Conservation (phyloP, 2,113 vertebrate species). For the Lophius piscatorius region DNA sequence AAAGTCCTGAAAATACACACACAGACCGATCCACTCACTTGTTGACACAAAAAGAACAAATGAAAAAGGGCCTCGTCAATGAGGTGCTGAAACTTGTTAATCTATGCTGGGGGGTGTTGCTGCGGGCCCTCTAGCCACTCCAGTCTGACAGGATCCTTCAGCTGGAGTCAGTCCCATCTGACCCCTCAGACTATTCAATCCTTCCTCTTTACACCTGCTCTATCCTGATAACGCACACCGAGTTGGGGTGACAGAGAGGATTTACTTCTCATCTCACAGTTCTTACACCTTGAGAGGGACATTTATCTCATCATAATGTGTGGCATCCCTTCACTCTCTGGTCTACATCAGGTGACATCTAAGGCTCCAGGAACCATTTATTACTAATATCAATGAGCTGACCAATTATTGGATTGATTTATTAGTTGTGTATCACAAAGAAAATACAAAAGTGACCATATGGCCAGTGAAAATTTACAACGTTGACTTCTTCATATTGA, state of each 20-base stretch:
- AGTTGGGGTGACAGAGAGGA: conserved; percentile 11
- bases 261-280: conserved; percentile 24
- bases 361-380: no score
- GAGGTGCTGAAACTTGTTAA: conserved; percentile 85
- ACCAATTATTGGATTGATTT: no score
- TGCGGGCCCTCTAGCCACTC: conserved; percentile 82
- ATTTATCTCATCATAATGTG: conserved; percentile 14
- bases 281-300: conserved; percentile 13
- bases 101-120: conserved; percentile 77
- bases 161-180: conserved; percentile 53
- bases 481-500: no score
- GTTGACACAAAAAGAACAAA: conserved; percentile 80
- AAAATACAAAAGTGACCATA: no score
- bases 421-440: no score
- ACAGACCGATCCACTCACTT: conserved; percentile 86
- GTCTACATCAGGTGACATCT: no score
- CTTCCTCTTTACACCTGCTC: conserved; percentile 53
- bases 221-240: conserved; percentile 2
- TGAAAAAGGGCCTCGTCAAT: conserved; percentile 83
- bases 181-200: conserved; percentile 44
- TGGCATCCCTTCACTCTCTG: no score
- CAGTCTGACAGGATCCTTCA: conserved; percentile 75
- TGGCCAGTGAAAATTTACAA: no score
- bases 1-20: conserved; percentile 89
- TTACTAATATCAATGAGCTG: no score